Evolutionary conservation across 2,113 vertebrate species (phyloP).

Genomic region (Salminus brasiliensis): DNA sequence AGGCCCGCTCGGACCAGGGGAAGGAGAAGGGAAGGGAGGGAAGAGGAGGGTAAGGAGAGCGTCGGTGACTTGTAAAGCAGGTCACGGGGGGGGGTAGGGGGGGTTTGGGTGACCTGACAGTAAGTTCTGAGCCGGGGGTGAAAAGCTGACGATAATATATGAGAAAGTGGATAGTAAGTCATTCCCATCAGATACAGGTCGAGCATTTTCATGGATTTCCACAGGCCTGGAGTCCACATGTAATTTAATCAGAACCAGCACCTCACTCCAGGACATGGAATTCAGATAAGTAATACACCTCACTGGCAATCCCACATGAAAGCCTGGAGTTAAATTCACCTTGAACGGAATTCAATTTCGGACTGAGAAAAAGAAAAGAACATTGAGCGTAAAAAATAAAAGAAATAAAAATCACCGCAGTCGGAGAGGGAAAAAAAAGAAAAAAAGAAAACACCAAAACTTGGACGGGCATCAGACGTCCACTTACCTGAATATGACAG

Average conservation of each 20-base stretch:
- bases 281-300: constrained; percentile 29
- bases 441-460: constrained; percentile 42
- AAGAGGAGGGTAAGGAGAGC: too few species aligned
- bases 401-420: too few species aligned
- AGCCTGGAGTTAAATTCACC: background rate
- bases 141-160: constrained; percentile 27
- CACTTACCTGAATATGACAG: constrained; percentile 36
- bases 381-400: background rate
- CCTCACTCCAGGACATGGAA: constrained; percentile 25
- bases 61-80: constrained; percentile 36
- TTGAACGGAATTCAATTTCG: background rate
- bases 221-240: constrained; percentile 21
- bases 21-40: constrained; percentile 38
- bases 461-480: constrained; percentile 48
- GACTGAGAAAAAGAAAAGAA: background rate
- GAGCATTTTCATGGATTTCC: constrained; percentile 40
- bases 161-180: constrained; percentile 28
- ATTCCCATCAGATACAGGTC: constrained; percentile 45
- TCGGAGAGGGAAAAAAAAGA: constrained; percentile 1
- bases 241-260: constrained; percentile 31
- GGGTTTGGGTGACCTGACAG: constrained; percentile 16
- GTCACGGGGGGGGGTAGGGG: background rate
- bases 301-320: background rate
- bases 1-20: constrained; percentile 37
- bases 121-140: constrained; percentile 5